These are phyloP conservation scores for Atrina japonica DNA, from an alignment of 2,888 invertebrate genomes.

Conservation along the genomic window DNA sequence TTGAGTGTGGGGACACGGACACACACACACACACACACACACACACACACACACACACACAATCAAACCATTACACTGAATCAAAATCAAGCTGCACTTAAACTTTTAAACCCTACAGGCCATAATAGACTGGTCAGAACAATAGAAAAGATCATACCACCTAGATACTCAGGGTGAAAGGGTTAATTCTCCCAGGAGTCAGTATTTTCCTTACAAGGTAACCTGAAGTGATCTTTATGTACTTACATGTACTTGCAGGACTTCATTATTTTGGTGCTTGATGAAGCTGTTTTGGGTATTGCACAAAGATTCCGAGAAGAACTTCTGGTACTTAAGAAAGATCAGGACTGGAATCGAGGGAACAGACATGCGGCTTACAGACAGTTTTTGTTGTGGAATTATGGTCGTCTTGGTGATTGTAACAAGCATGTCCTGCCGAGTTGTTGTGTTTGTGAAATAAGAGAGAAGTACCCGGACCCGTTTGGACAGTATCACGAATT, in stretches of 20 bases:
- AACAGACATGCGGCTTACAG: constrained; percentile 47
- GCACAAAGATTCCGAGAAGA: constrained; percentile 30
- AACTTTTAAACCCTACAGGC: no score
- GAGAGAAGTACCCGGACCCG: constrained; percentile 47
- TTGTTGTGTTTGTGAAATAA: constrained; percentile 49
- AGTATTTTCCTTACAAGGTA: no score
- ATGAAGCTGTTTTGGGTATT: constrained; percentile 39
- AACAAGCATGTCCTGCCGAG: constrained; percentile 46
- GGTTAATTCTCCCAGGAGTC: no score
- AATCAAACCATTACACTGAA: no score
- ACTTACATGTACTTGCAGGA: constrained; percentile 20
- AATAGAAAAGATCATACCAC: no score
- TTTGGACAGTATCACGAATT: constrained; percentile 46
- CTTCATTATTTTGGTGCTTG: constrained; percentile 32
- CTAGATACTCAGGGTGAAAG: no score
- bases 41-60: no score
- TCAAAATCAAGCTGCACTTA: no score
- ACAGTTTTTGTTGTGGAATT: constrained; percentile 46
- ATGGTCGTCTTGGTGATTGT: constrained; percentile 46
- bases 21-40: no score
- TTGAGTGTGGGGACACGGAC: no score
- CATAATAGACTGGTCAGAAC: no score
- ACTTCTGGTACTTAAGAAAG: constrained; percentile 8
- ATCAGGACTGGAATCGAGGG: constrained; percentile 32
- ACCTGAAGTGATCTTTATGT: no score